Evolutionary conservation across 2,797 vertebrate genomes (phyloP).

Genomic region (Clarias platycephalus): DNA sequence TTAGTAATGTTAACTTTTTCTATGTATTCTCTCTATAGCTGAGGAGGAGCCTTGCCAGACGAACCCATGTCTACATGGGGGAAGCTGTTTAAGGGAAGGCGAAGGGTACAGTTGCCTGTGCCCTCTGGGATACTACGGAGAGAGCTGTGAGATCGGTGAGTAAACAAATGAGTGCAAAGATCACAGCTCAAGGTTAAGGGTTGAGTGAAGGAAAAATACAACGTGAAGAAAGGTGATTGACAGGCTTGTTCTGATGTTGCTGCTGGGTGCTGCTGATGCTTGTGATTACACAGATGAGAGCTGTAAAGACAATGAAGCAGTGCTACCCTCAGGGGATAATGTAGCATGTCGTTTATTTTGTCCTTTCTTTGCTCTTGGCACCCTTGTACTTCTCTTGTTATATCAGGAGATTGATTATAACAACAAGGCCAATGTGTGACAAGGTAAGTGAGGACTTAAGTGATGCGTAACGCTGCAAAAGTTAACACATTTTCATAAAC

Average conservation of each 20-base stretch:
- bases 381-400: constrained; percentile 16
- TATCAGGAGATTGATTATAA: constrained; percentile 21
- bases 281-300: constrained; percentile 19
- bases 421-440: not conserved
- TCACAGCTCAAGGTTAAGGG: constrained; percentile 30
- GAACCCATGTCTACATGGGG: constrained; percentile 91
- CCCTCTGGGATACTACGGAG: constrained; percentile 86
- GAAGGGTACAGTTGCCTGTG: constrained; percentile 89
- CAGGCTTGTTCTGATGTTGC: constrained; percentile 1
- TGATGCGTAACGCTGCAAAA: not conserved
- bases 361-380: not conserved
- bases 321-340: not conserved
- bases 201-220: constrained; percentile 32
- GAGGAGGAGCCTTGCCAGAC: constrained; percentile 83
- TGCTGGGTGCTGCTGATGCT: constrained; percentile 5
- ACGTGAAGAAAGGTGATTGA: not conserved
- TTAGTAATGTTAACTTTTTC: not conserved
- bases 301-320: not conserved
- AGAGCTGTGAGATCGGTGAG: constrained; percentile 97
- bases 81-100: constrained; percentile 83
- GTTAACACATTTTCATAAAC: constrained; percentile 14
- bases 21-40: constrained; percentile 65
- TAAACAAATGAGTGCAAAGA: constrained; percentile 48
- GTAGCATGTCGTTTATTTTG: not conserved
- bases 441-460: not conserved